Conservation (phyloP, 1,140 invertebrate species). For the Ceratina australensis region DNA sequence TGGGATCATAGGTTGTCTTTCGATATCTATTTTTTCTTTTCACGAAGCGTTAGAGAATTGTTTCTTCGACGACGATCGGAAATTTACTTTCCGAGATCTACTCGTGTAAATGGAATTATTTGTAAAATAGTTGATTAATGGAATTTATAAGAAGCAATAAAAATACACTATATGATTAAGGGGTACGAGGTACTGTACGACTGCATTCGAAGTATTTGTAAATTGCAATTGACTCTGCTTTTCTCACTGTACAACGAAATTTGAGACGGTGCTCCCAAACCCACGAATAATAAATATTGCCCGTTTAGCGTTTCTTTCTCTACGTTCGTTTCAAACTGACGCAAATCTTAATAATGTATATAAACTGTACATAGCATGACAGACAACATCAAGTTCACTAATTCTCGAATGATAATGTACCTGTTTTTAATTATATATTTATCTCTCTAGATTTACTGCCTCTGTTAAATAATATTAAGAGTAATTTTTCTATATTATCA, state of each 20-base stretch:
- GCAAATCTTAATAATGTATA: neutral
- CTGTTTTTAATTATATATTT: neutral
- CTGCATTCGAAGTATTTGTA: too few species aligned
- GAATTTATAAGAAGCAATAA: too few species aligned
- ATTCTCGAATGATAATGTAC: neutral
- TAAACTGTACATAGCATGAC: conserved; percentile 2
- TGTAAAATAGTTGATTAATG: too few species aligned
- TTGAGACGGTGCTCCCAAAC: neutral
- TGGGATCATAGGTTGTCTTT: neutral
- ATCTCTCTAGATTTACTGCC: conserved; percentile 20
- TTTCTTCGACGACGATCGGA: neutral
- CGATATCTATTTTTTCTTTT: too few species aligned
- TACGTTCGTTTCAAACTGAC: neutral
- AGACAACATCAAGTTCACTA: too few species aligned
- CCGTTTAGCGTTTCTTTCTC: neutral
- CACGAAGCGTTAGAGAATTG: neutral
- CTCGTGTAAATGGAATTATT: too few species aligned
- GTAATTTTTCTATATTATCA: conserved; percentile 2
- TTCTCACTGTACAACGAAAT: conserved; percentile 21
- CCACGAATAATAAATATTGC: neutral
- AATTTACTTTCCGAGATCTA: neutral
- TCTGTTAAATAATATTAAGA: conserved; percentile 1
- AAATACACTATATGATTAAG: too few species aligned
- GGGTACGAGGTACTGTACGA: too few species aligned
- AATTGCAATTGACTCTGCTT: too few species aligned